Conservation (phyloP, 2,888 invertebrate genomes). For the Thyatira batis region DNA sequence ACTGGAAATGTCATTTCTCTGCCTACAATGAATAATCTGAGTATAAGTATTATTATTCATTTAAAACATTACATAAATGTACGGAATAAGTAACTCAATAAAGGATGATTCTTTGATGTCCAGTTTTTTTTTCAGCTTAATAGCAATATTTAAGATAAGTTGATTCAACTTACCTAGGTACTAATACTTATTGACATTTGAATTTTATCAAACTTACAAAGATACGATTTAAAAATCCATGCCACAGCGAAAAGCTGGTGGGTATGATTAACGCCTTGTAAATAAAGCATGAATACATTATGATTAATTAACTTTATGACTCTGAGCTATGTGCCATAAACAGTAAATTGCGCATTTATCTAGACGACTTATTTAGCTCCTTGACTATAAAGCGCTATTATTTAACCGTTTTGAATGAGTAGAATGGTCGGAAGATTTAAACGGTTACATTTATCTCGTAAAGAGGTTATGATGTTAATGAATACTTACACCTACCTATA, state of each 20-base stretch:
- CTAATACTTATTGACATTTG: too few relatives aligned
- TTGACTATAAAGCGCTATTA: background rate
- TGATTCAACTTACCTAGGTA: too few relatives aligned
- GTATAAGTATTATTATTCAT: too few relatives aligned
- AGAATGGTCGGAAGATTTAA: background rate
- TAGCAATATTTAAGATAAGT: too few relatives aligned
- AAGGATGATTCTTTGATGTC: too few relatives aligned
- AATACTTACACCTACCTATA: background rate
- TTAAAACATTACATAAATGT: too few relatives aligned
- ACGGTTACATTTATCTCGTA: background rate
- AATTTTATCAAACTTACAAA: too few relatives aligned
- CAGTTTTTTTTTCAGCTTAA: too few relatives aligned
- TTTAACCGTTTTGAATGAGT: background rate
- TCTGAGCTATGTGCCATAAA: background rate
- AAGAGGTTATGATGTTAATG: background rate
- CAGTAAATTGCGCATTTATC: conserved; percentile 1
- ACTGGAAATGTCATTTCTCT: too few relatives aligned
- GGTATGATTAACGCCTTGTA: background rate
- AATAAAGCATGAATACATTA: background rate
- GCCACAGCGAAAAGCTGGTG: background rate
- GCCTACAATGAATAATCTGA: too few relatives aligned
- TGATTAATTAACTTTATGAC: conserved; percentile 1
- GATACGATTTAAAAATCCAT: too few relatives aligned
- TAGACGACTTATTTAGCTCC: background rate
- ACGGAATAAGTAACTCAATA: too few relatives aligned